Percentiles rank a stretch among this genome's conserved stretches.
These are phyloP conservation scores for Macrosteles quadrilineatus DNA, from an alignment of 1,140 invertebrate species.

Conservation along the genomic window DNA sequence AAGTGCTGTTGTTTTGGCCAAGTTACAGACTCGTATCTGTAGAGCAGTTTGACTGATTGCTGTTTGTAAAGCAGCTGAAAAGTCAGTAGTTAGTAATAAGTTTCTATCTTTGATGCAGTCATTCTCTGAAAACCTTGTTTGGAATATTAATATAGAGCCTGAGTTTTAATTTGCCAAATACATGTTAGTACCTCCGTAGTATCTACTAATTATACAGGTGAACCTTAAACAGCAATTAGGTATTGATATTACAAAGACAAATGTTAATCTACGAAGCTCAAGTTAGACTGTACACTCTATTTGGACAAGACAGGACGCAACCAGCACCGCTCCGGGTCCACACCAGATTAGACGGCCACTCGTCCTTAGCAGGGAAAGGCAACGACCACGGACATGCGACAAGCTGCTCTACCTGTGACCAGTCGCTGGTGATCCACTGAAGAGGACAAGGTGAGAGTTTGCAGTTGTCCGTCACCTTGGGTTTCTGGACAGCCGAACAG, in stretches of 20 bases:
- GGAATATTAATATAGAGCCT: too few species aligned
- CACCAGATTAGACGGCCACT: constrained; percentile 18
- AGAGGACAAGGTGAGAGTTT: constrained; percentile 60
- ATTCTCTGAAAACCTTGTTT: too few species aligned
- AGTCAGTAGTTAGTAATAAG: too few species aligned
- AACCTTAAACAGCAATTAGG: too few species aligned
- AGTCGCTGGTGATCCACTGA: constrained; percentile 66
- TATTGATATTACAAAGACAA: not conserved
- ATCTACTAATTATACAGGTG: too few species aligned
- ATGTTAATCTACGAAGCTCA: constrained; percentile 19
- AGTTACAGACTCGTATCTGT: too few species aligned
- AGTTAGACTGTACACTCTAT: not conserved
- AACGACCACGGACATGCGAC: constrained; percentile 32
- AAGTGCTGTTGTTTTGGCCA: too few species aligned
- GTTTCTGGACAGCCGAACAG: constrained; percentile 51
- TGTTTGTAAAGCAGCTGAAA: too few species aligned
- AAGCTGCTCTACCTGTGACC: constrained; percentile 62
- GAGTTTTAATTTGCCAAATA: too few species aligned
- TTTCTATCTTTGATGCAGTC: too few species aligned
- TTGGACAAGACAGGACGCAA: not conserved
- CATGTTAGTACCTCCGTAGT: too few species aligned
- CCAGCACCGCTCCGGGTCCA: constrained; percentile 4
- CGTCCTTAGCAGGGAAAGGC: not conserved
- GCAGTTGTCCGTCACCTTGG: constrained; percentile 58
- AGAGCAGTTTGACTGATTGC: too few species aligned